Evolutionary conservation across 1,140 invertebrate species (phyloP).

Genomic region (Eubasilissa regina): DNA sequence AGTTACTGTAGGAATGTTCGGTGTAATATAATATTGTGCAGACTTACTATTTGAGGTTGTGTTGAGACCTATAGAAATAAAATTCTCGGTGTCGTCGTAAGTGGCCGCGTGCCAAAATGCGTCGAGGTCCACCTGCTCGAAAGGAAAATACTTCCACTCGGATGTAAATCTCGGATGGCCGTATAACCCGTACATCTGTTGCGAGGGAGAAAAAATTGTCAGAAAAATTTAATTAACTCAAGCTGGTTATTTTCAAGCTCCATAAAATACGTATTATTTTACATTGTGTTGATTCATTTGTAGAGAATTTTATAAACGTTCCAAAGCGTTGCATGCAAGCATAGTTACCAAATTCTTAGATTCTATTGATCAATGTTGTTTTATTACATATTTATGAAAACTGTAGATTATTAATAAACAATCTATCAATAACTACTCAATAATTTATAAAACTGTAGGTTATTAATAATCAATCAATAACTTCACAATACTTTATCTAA

Average conservation of each 20-base stretch:
- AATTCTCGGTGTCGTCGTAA: conserved; percentile 67
- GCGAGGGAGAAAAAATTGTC: neutral
- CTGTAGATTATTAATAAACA: too few relatives aligned
- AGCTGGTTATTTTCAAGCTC: conserved; percentile 6
- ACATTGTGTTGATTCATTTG: conserved; percentile 27
- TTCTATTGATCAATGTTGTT: too few relatives aligned
- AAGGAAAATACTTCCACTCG: conserved; percentile 73
- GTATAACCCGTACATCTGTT: conserved; percentile 67
- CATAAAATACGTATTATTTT: conserved; percentile 19
- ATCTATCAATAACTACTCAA: too few relatives aligned
- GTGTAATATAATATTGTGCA: conserved; percentile 19
- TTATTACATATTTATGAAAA: too few relatives aligned
- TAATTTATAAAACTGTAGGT: too few relatives aligned
- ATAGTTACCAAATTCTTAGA: too few relatives aligned
- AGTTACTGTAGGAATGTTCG: conserved; percentile 2
- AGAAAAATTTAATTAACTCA: neutral
- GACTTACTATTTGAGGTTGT: conserved; percentile 64
- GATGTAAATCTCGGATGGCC: conserved; percentile 70
- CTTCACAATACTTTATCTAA: too few relatives aligned
- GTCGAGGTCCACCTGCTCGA: conserved; percentile 67
- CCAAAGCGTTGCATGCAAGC: too few relatives aligned
- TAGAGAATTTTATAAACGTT: neutral
- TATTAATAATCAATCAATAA: too few relatives aligned
- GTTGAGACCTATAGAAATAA: conserved; percentile 67
- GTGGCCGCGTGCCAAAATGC: conserved; percentile 74